phyloP scores from a whole-genome alignment of 1,140 invertebrate genomes.

The Xylocopa sonorina region DNA sequence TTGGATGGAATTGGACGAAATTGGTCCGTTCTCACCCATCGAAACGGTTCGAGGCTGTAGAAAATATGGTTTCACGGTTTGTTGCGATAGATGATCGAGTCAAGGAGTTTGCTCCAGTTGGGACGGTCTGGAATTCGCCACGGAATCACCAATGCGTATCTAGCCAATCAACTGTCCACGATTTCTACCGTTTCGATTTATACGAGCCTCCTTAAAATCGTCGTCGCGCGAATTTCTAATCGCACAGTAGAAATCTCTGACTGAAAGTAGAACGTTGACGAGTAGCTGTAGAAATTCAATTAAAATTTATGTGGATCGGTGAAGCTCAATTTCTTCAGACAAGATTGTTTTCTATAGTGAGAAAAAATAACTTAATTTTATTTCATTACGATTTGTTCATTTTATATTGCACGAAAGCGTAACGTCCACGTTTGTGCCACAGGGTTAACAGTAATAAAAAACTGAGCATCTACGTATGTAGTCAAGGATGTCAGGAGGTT shows the following conservation, averaged over 20 bases:
- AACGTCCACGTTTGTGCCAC: too few relatives aligned
- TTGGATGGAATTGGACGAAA: constrained; percentile 18
- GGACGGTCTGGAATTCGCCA: constrained; percentile 32
- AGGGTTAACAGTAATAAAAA: too few relatives aligned
- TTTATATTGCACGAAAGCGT: too few relatives aligned
- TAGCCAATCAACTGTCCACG: constrained; percentile 32
- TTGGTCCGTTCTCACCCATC: constrained; percentile 18
- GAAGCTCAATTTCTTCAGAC: too few relatives aligned
- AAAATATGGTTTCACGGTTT: constrained; percentile 56
- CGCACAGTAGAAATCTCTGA: not conserved
- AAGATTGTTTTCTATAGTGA: too few relatives aligned
- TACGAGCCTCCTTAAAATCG: not conserved
- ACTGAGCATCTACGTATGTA: too few relatives aligned
- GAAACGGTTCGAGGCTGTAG: constrained; percentile 23
- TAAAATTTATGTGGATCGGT: not conserved
- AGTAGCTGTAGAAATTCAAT: not conserved
- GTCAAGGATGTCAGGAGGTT: too few relatives aligned
- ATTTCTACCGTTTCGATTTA: not conserved
- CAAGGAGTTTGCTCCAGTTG: constrained; percentile 13
- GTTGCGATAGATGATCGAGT: constrained; percentile 46
- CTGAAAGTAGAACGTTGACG: not conserved
- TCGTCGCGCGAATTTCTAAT: not conserved
- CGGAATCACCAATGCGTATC: constrained; percentile 37
- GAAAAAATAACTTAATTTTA: too few relatives aligned
- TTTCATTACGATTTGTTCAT: too few relatives aligned